Evolutionary conservation across 2,113 vertebrate genomes (phyloP).

Genomic region (Mesitornis unicolor): DNA sequence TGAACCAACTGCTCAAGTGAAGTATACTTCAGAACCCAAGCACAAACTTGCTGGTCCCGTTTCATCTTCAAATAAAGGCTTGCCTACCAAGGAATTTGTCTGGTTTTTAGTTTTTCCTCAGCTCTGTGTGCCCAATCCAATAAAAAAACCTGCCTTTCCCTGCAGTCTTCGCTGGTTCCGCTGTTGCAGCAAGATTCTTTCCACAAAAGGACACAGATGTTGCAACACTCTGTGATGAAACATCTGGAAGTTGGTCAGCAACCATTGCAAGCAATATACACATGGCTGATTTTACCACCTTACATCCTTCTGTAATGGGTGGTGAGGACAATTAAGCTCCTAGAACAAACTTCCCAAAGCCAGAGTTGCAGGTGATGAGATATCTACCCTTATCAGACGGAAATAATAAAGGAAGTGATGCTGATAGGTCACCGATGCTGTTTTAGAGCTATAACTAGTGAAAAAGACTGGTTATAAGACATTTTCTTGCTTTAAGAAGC

Average conservation of each 20-base stretch:
- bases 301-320: accelerated
- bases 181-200: not conserved
- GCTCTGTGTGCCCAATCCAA: not conserved
- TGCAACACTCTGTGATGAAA: accelerated
- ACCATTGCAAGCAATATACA: not conserved
- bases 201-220: not conserved
- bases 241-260: not conserved
- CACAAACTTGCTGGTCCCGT: not conserved
- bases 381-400: not conserved
- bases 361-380: not conserved
- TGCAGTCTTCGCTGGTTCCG: not conserved
- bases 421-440: not conserved
- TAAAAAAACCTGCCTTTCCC: not conserved
- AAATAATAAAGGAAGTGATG: not conserved
- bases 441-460: not conserved
- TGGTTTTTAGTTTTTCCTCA: not conserved
- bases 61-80: not conserved
- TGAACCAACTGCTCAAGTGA: not conserved
- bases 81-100: not conserved
- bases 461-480: not conserved
- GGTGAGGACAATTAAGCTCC: not conserved
- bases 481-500: not conserved
- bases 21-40: not conserved
- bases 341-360: not conserved
- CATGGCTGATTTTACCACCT: not conserved